Evolutionary conservation across 1,140 invertebrate species (phyloP).

Genomic region (Halictus rubicundus): DNA sequence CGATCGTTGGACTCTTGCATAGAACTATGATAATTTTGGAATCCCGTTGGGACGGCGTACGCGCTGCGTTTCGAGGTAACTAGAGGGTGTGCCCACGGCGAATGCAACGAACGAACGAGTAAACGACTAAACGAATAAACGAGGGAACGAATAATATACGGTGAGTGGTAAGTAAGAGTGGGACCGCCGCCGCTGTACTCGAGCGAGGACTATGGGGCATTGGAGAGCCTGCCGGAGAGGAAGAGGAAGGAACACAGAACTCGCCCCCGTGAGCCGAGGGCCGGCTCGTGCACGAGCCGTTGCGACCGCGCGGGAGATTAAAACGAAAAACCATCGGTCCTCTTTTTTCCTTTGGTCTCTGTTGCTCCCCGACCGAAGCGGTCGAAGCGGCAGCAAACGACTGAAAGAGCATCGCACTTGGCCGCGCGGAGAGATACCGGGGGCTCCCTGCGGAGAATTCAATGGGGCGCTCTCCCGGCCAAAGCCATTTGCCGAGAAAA

Average conservation of each 20-base stretch:
- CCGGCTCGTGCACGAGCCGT: slow-evolving; percentile 53
- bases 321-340: slow-evolving; percentile 60
- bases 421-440: slow-evolving; percentile 23
- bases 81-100: no score
- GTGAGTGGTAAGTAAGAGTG: neutral
- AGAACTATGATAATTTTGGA: no score
- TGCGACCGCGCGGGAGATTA: slow-evolving; percentile 60
- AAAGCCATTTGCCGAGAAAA: slow-evolving; percentile 32
- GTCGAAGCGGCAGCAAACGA: neutral
- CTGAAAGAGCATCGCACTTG: slow-evolving; percentile 56
- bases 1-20: no score
- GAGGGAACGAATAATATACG: neutral
- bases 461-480: slow-evolving; percentile 45
- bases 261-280: slow-evolving; percentile 42
- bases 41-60: no score
- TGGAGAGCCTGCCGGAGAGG: slow-evolving; percentile 16
- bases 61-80: no score
- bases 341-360: slow-evolving; percentile 11
- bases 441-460: slow-evolving; percentile 49
- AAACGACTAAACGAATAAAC: no score
- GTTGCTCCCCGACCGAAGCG: neutral
- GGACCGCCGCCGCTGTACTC: slow-evolving; percentile 11
- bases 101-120: no score
- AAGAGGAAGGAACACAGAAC: slow-evolving; percentile 57
- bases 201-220: slow-evolving; percentile 22